These are phyloP conservation scores for Bos javanicus DNA, from an alignment of 2,113 vertebrate species.

Conservation along the genomic window DNA sequence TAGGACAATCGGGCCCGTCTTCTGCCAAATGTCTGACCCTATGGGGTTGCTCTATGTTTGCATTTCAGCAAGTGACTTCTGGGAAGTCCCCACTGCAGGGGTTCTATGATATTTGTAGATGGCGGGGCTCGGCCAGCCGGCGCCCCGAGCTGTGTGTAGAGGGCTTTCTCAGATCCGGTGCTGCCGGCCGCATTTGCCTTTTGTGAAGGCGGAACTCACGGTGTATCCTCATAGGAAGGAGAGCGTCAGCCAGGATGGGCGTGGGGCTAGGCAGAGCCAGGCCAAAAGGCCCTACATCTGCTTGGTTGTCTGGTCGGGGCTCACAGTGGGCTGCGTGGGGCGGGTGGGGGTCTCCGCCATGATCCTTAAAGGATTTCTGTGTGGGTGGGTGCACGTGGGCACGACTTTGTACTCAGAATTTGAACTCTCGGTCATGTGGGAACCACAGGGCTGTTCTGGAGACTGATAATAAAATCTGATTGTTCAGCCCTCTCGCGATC, in stretches of 20 bases:
- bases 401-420: slow-evolving; percentile 56
- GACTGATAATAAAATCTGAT: slow-evolving; percentile 56
- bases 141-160: background rate
- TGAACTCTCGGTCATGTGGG: background rate
- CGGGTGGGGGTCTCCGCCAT: background rate
- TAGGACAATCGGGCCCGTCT: slow-evolving; percentile 48
- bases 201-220: slow-evolving; percentile 76
- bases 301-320: slow-evolving; percentile 61
- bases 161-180: slow-evolving; percentile 67
- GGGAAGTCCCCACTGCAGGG: slow-evolving; percentile 32
- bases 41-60: slow-evolving; percentile 65
- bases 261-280: background rate
- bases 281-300: slow-evolving; percentile 50
- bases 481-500: background rate
- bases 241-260: background rate
- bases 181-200: slow-evolving; percentile 70
- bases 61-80: slow-evolving; percentile 67
- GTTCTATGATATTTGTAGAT: slow-evolving; percentile 58
- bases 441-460: background rate
- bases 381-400: slow-evolving; percentile 35
- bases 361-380: slow-evolving; percentile 74
- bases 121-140: background rate
- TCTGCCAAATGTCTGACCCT: slow-evolving; percentile 67
- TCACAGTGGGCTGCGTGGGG: slow-evolving; percentile 30
- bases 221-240: slow-evolving; percentile 79